These are phyloP conservation scores for Thera obeliscata DNA, from an alignment of 2,888 invertebrate genomes.

Conservation along the genomic window DNA sequence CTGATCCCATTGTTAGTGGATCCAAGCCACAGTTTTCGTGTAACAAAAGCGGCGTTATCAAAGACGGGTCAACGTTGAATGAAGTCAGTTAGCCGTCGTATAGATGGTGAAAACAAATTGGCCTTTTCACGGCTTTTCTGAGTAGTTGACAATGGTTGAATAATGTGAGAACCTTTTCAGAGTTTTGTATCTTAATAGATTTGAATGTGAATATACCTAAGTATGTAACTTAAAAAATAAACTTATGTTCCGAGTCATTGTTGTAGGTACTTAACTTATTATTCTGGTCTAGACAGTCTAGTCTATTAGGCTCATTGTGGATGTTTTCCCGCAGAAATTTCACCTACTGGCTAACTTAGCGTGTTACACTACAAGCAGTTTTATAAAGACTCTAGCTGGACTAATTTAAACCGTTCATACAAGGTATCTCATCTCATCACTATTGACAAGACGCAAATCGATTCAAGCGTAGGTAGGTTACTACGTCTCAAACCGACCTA, in stretches of 20 bases:
- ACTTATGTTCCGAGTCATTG: too few relatives aligned
- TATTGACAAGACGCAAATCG: conserved; percentile 2
- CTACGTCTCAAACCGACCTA: conserved; percentile 14
- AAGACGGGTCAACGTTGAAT: conserved; percentile 49
- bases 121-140: conserved; percentile 29
- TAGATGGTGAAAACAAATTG: conserved; percentile 32
- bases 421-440: neutral
- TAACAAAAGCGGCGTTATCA: conserved; percentile 72
- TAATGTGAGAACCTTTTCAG: conserved; percentile 25
- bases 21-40: conserved; percentile 56
- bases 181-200: conserved; percentile 5
- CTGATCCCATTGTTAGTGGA: conserved; percentile 70
- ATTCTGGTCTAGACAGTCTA: too few relatives aligned
- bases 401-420: too few relatives aligned
- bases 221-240: too few relatives aligned
- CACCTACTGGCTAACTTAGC: too few relatives aligned
- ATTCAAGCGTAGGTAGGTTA: conserved; percentile 4
- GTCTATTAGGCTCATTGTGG: too few relatives aligned
- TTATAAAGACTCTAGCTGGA: too few relatives aligned
- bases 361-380: too few relatives aligned
- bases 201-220: neutral
- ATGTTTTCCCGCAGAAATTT: too few relatives aligned
- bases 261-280: too few relatives aligned
- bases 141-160: conserved; percentile 25
- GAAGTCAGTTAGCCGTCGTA: conserved; percentile 24